These are phyloP conservation scores for Argopecten irradians DNA, from an alignment of 1,140 invertebrate species.

Conservation along the genomic window DNA sequence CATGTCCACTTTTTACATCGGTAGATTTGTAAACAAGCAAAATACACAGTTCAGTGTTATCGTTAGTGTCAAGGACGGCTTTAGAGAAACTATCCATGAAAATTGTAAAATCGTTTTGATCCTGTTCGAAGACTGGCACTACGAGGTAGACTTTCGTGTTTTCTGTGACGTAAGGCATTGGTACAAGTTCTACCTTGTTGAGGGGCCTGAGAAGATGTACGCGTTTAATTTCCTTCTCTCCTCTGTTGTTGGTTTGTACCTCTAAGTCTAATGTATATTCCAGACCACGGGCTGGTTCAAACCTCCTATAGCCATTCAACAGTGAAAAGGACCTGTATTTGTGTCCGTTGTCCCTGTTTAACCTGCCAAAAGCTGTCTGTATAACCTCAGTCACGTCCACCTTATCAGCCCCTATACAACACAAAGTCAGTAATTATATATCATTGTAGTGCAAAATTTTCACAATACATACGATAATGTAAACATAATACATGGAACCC, in stretches of 20 bases:
- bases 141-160: constrained; percentile 87
- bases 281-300: constrained; percentile 91
- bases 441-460: neutral
- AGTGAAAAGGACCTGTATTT: constrained; percentile 77
- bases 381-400: constrained; percentile 84
- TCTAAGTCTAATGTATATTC: constrained; percentile 91
- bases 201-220: constrained; percentile 82
- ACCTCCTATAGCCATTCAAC: constrained; percentile 89
- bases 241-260: constrained; percentile 70
- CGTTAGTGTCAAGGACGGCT: constrained; percentile 85
- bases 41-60: constrained; percentile 87
- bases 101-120: constrained; percentile 78
- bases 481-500: neutral
- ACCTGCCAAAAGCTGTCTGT: constrained; percentile 79
- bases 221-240: constrained; percentile 62
- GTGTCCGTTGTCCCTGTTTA: constrained; percentile 80
- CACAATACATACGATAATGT: neutral
- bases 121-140: constrained; percentile 81
- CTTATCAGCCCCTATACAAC: constrained; percentile 79
- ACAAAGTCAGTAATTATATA: neutral
- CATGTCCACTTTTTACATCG: constrained; percentile 24
- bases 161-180: constrained; percentile 94
- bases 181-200: constrained; percentile 89
- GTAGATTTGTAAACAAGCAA: constrained; percentile 72
- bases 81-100: constrained; percentile 86